A percentile compares a stretch with the other conserved stretches of the same genome.
Evolutionary conservation across 2,888 invertebrate genomes (phyloP).

Genomic region (Zelleria hepariella): DNA sequence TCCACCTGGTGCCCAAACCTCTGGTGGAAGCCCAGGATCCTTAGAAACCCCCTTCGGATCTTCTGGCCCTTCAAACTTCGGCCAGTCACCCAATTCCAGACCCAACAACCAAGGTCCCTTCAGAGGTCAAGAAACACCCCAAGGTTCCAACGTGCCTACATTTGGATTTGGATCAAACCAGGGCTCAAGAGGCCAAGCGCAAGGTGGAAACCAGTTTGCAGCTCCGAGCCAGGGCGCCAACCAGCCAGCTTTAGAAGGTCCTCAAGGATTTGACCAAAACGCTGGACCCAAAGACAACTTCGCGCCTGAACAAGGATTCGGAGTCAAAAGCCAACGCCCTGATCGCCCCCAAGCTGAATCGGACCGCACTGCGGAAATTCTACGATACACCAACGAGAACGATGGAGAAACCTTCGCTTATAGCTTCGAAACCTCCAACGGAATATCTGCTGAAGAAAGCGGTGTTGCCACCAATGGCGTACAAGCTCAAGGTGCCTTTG

Average conservation of each 20-base stretch:
- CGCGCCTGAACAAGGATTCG: not conserved
- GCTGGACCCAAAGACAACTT: not conserved
- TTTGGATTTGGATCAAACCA: not conserved
- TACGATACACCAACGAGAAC: slow-evolving; percentile 51
- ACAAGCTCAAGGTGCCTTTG: slow-evolving; percentile 52
- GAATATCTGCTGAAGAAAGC: slow-evolving; percentile 58
- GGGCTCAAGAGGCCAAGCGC: not conserved
- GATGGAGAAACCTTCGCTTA: slow-evolving; percentile 55
- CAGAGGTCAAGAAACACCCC: not conserved
- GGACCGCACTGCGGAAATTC: slow-evolving; percentile 48
- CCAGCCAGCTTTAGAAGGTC: not conserved
- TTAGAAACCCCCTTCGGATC: slow-evolving; percentile 36
- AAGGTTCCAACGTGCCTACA: not conserved
- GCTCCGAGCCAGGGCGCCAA: not conserved
- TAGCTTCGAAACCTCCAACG: slow-evolving; percentile 60
- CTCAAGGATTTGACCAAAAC: not conserved
- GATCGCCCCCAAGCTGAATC: slow-evolving; percentile 49
- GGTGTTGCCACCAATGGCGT: slow-evolving; percentile 60
- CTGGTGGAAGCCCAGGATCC: slow-evolving; percentile 57
- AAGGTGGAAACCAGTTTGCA: not conserved
- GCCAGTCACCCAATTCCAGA: slow-evolving; percentile 9
- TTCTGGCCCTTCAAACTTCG: slow-evolving; percentile 16
- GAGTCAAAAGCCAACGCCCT: slow-evolving; percentile 22
- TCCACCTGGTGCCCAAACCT: slow-evolving; percentile 47
- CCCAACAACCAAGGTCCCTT: not conserved